Evolutionary conservation across 2,888 invertebrate species (phyloP).

Genomic region (Netelia inedita): DNA sequence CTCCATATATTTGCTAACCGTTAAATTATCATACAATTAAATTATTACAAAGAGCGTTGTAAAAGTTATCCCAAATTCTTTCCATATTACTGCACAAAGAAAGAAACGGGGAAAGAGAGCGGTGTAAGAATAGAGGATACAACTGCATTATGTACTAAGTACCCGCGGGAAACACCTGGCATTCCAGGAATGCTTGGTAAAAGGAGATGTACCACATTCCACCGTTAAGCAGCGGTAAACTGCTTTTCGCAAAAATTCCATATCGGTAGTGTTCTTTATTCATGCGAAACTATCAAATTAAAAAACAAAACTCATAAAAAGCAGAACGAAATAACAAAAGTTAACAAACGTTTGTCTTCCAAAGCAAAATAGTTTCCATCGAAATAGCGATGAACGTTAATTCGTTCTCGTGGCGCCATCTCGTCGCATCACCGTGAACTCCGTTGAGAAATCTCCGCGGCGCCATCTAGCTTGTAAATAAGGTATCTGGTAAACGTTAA

Average conservation of each 20-base stretch:
- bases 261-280: not conserved
- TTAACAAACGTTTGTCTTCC: not conserved
- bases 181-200: conserved; percentile 26
- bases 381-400: not conserved
- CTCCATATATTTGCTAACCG: not conserved
- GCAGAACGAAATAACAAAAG: not conserved
- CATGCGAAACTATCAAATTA: not conserved
- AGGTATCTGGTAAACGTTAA: no score
- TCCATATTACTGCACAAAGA: not conserved
- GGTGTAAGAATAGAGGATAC: not conserved
- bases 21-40: conserved; percentile 6
- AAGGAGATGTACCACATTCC: conserved; percentile 1
- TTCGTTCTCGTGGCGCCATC: not conserved
- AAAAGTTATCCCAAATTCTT: not conserved
- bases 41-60: not conserved
- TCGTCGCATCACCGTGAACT: not conserved
- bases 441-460: not conserved
- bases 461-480: not conserved
- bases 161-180: conserved; percentile 15
- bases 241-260: not conserved
- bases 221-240: not conserved
- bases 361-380: not conserved
- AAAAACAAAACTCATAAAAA: not conserved
- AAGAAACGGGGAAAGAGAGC: not conserved
- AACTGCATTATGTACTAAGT: not conserved